These are phyloP conservation scores for Clarias gariepinus DNA, from an alignment of 2,113 vertebrate species.

Conservation along the genomic window DNA sequence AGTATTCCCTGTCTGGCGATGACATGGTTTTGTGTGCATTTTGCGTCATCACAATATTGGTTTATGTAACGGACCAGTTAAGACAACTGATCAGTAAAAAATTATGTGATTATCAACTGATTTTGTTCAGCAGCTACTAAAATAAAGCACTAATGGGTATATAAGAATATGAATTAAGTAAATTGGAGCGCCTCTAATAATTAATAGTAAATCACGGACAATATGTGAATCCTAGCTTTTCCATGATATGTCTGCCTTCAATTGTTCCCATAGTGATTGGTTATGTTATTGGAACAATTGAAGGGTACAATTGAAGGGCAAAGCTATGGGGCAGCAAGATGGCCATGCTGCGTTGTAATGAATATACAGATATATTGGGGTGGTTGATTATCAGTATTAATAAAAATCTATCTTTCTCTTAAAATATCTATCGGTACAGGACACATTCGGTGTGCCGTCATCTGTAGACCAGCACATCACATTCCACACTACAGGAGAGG, in stretches of 20 bases:
- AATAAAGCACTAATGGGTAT: background rate
- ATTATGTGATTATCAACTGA: no score
- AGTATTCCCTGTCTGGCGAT: no score
- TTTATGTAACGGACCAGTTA: no score
- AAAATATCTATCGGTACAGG: conserved; percentile 69
- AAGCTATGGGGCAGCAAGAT: background rate
- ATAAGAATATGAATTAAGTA: background rate
- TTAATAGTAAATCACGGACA: no score
- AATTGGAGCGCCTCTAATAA: background rate
- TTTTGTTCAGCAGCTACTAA: no score
- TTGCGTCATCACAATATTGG: no score
- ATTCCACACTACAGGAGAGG: conserved; percentile 80
- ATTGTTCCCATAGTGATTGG: background rate
- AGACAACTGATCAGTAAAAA: no score
- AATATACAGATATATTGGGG: background rate
- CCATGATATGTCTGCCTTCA: background rate
- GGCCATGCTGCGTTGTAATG: background rate
- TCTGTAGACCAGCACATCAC: conserved; percentile 78
- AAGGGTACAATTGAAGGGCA: background rate
- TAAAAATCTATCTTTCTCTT: background rate
- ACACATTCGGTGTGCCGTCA: conserved; percentile 78
- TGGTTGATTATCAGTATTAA: background rate
- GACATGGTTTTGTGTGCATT: no score
- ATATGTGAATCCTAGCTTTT: background rate
- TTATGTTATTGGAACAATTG: no score